Percentiles rank a stretch among this genome's conserved stretches.
These are phyloP conservation scores for Telmatherina bonti DNA, from an alignment of 2,797 vertebrate genomes.

Conservation along the genomic window DNA sequence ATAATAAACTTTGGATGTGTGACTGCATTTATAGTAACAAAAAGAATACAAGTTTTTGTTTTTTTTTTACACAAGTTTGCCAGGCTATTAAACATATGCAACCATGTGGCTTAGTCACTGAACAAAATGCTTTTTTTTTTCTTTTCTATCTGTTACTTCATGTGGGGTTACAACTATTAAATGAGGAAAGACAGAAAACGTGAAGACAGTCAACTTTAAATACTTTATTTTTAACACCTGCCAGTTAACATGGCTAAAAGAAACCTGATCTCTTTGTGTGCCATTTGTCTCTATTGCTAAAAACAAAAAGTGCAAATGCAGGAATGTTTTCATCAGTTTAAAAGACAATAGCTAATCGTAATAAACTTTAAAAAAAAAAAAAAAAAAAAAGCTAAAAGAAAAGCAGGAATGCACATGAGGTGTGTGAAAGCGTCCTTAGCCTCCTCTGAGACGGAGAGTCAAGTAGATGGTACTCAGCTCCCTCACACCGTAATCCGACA, in stretches of 20 bases:
- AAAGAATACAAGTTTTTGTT: slow-evolving; percentile 14
- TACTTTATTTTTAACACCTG: too few relatives aligned
- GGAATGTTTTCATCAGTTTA: neutral
- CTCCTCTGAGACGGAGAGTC: slow-evolving; percentile 73
- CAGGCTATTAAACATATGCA: neutral
- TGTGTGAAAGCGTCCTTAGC: slow-evolving; percentile 46
- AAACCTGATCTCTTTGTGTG: neutral
- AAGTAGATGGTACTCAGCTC: slow-evolving; percentile 66
- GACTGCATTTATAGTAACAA: slow-evolving; percentile 15
- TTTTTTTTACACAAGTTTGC: slow-evolving; percentile 3
- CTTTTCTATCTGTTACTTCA: neutral
- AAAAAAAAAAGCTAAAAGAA: too few relatives aligned
- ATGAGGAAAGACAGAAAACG: too few relatives aligned
- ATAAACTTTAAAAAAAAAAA: neutral
- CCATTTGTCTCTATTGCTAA: neutral
- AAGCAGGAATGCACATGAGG: neutral
- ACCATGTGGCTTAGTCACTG: neutral
- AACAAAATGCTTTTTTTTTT: too few relatives aligned
- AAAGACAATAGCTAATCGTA: slow-evolving; percentile 13
- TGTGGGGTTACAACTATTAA: neutral
- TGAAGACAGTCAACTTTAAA: too few relatives aligned
- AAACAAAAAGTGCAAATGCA: neutral
- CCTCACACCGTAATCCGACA: slow-evolving; percentile 67
- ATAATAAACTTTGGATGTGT: slow-evolving; percentile 6
- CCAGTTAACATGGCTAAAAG: neutral